Evolutionary conservation across 2,888 invertebrate genomes (phyloP), one percentile per base, ranked within the genome.

Genomic region (Aphodius sticticus): DNA sequence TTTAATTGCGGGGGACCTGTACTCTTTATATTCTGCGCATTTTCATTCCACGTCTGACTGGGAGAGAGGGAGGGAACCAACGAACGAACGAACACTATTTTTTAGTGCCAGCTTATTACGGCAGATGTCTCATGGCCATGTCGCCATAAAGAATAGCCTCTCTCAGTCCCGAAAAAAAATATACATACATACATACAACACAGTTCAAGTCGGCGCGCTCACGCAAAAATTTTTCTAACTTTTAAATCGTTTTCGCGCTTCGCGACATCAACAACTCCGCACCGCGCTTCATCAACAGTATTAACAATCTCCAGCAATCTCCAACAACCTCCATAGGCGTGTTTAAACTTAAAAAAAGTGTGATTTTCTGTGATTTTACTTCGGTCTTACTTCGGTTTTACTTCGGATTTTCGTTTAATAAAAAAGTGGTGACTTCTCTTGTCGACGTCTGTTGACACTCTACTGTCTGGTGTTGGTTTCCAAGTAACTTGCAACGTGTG

Each of bases 41-140:
- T 91, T 91, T 91, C 91, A 91, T 91, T 90, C 88, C 87, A 87
- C 85, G 53, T 87, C 86, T 85, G 84, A 82, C 83, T 74, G 86
- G 85, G 85, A 86, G 86, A 87, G 86, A 87, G 87, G 91, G 92
- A 53, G 91, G 90, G 85, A 82, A 90, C 90, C 91, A 91, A 91
- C 92, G 92, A 53, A 91, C 90, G 85, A 82, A 90, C 90, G 91
- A 91, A 91, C 92, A 91, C 91, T 92, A 92, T 91, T 92, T 92
- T 92, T 92, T 92, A 92, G 92, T 91, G 91, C 90, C 89, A 90
- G 91, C 91, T 92, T 91, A 92, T 92, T 91, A 91, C 92, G 90
- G 91, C 92, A 92, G 92, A 92, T 92, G 92, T 91, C 92, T 92
- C 91, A 91, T 91, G 90, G 90, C 90, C 87, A 89, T 89, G 89